phyloP scores from a whole-genome alignment of 2,888 invertebrate species.

The Ennomos erosarius region DNA sequence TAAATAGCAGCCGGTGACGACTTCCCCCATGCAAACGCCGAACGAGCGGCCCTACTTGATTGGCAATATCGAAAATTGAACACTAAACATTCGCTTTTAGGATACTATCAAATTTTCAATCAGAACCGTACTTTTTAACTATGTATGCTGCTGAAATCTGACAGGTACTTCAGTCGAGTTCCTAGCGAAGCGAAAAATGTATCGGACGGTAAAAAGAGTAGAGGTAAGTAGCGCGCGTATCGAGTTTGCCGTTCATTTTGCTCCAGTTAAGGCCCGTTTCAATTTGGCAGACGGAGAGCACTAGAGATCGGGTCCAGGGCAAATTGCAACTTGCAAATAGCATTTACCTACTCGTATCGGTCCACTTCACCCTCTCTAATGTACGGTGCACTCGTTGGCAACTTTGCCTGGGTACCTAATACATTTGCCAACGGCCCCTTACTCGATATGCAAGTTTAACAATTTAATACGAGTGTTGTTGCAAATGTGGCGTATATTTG shows the following conservation, averaged over 20 bases:
- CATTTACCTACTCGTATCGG: constrained; percentile 66
- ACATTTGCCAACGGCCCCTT: constrained; percentile 43
- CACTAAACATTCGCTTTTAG: constrained; percentile 64
- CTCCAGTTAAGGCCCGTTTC: constrained; percentile 68
- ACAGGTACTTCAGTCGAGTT: constrained; percentile 47
- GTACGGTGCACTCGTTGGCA: constrained; percentile 61
- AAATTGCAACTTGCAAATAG: constrained; percentile 74
- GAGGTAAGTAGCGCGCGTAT: constrained; percentile 56
- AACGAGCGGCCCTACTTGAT: constrained; percentile 62
- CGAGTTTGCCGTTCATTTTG: constrained; percentile 64
- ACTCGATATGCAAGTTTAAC: constrained; percentile 11
- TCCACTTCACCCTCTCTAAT: constrained; percentile 59
- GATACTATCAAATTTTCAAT: constrained; percentile 64
- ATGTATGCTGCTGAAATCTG: constrained; percentile 55
- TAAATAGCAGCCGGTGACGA: constrained; percentile 58
- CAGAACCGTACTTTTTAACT: constrained; percentile 51
- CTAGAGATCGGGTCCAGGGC: constrained; percentile 59
- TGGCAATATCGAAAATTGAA: constrained; percentile 73
- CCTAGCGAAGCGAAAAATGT: constrained; percentile 50
- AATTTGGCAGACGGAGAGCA: constrained; percentile 73
- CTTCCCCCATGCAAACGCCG: constrained; percentile 61
- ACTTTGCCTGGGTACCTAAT: constrained; percentile 39
- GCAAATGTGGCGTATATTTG: constrained; percentile 43
- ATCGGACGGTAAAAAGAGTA: constrained; percentile 40
- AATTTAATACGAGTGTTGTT: constrained; percentile 37